Base-by-base conservation (phyloP, 2,113 vertebrate species). In the Melanerpes formicivorus region DNA sequence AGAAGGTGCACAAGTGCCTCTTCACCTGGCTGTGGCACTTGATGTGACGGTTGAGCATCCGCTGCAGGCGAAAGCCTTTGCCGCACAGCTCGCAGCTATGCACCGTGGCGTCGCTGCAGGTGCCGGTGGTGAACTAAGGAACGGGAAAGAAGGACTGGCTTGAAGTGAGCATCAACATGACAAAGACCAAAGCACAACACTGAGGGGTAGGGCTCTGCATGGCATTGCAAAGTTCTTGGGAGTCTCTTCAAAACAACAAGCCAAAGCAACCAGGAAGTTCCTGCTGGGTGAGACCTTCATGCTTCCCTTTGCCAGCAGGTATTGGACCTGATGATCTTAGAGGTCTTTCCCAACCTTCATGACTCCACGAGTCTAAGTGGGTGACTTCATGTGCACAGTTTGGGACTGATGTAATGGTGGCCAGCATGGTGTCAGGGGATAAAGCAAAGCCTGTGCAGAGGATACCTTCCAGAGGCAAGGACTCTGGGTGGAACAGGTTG, bases 1-100 rank as follows among this genome's bases (percentile, higher is more conserved):
- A 98, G 97, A 98, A 98, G 88, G 97, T 98, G 95, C 98, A 98
- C 80, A 98, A 95, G 94, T 98, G 98, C 67, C 97, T 97, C 91
- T 98, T 98, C 76, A 98, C 98, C 90, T 98, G 98, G 90, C 96
- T 98, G 96, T 98, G 98, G 70, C 98, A 98, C 93, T 98, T 98
- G 87, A 98, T 90, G 94, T 98, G 98, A 6, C 98, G 98, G 91
- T 98, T 98, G 87, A 98, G 98, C 98, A 98, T 98, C 78, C 98
- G 97, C 93, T 98, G 98, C 56, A 98, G 79, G 77, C 97, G 98
- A 92, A 98, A 98, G 37, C 96, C 97, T 90, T 98, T 98, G 85
- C 98, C 97, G 6, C 98, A 98, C 46, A 98, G 93, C 70, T 98
- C 97, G 0, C 98, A 98, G 93, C 87, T 98, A 80, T 98, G 96